Evolutionary conservation across 2,797 vertebrate species (phyloP).

Genomic region (Yasuhikotakia modesta): DNA sequence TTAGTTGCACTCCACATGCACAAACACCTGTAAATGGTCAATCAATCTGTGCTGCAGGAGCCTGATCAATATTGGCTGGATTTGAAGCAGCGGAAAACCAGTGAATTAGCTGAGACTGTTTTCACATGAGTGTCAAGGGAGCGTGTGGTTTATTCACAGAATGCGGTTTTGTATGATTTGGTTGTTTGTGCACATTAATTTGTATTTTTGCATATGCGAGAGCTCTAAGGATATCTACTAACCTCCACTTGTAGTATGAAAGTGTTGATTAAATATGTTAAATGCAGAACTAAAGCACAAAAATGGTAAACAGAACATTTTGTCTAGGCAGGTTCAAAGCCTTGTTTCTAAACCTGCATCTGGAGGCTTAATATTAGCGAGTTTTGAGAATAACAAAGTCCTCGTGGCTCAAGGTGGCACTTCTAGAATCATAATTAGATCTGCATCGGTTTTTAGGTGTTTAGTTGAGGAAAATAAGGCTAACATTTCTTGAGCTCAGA

Average conservation of each 20-base stretch:
- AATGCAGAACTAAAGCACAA: slow-evolving; percentile 16
- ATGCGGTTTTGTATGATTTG: slow-evolving; percentile 16
- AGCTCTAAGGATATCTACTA: slow-evolving; percentile 15
- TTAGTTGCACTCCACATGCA: slow-evolving; percentile 24
- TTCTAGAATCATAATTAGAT: slow-evolving; percentile 56
- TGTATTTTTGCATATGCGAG: not conserved
- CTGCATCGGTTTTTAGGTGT: slow-evolving; percentile 38
- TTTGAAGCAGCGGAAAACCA: slow-evolving; percentile 65
- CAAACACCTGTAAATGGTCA: slow-evolving; percentile 59
- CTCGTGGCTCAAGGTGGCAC: slow-evolving; percentile 24
- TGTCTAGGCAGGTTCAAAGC: slow-evolving; percentile 12
- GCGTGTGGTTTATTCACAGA: not conserved
- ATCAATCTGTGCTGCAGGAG: slow-evolving; percentile 70
- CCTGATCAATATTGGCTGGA: slow-evolving; percentile 70
- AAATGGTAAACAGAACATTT: slow-evolving; percentile 21
- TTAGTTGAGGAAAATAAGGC: slow-evolving; percentile 38
- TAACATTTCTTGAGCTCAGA: slow-evolving; percentile 44
- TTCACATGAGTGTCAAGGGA: slow-evolving; percentile 53
- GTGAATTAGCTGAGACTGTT: slow-evolving; percentile 60
- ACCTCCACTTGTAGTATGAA: slow-evolving; percentile 11
- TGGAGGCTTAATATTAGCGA: slow-evolving; percentile 24
- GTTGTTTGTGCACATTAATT: slow-evolving; percentile 9
- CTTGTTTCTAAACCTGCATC: slow-evolving; percentile 4
- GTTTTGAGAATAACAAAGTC: slow-evolving; percentile 25
- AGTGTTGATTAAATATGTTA: slow-evolving; percentile 33